Base-by-base conservation (phyloP, 2,888 invertebrate genomes). In the Eubasilissa splendida region DNA sequence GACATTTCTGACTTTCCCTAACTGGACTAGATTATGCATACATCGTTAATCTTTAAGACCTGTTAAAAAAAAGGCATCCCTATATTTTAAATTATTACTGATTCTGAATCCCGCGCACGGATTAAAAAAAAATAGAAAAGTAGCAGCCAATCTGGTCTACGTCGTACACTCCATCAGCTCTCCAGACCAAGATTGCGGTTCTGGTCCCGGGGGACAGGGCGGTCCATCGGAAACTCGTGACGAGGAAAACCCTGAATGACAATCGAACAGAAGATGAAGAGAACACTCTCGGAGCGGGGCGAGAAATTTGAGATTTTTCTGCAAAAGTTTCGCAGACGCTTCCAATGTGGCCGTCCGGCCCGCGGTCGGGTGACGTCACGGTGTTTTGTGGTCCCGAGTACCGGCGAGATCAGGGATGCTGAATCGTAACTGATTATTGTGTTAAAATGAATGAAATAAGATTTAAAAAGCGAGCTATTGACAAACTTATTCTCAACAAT, bases 171-270 rank as follows among this genome's bases (percentile, higher is more conserved):
- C 50, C 50, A 66, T 66, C 50, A 66, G 66, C 8, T 12, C 9
- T 11, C 12, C 12, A 12, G 66, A 42, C 42, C 52, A 52, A 53
- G 52, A 53, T 70, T 53, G 70, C 53, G 70, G 70, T 70, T 33
- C 50, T 42, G 42, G 4, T 70, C 53, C 70, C 70, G 22, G 53
- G 70, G 53, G 53, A 14, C n/a, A n/a, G 50, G n/a, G n/a, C 50
- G 52, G 52, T 10, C 50, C 68, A 53, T 52, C 54, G 70, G 52
- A 53, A 22, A 53, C 31, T 22, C 33, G 52, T 53, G 70, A 70
- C 14, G 70, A 53, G 22, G 70, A 70, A 70, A 70, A 70, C 31
- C 70, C 53, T 31, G 31, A 70, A 70, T 70, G 70, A 70, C 70
- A 70, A 70, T 70, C 33, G 66, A 50, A n/a, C 33, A n/a, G 66